Conservation (phyloP, 2,113 vertebrate genomes). For the Lagopus leucura region DNA sequence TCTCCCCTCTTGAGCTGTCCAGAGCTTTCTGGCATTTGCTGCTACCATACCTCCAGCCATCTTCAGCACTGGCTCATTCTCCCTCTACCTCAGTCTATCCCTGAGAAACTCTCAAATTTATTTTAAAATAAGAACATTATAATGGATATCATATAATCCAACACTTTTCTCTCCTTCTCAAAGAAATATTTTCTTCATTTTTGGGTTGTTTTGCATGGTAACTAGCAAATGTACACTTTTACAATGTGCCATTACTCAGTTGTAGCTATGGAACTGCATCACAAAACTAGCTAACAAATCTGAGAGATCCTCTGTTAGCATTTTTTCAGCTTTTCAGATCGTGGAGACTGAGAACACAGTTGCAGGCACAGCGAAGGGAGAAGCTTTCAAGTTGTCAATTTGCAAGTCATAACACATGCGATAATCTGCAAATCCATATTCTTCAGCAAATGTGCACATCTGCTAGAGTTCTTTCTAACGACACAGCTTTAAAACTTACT, state of each 20-base stretch:
- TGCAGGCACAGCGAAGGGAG: neutral
- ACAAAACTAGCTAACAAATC: neutral
- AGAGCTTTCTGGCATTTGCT: neutral
- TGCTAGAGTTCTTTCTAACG: neutral
- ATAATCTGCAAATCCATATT: conserved; percentile 10
- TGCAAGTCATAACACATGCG: conserved; percentile 1
- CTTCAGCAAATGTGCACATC: neutral
- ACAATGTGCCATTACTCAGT: neutral
- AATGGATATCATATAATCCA: neutral
- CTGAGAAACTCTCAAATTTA: neutral
- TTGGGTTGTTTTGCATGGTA: neutral
- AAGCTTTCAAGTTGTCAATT: neutral
- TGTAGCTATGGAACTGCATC: neutral
- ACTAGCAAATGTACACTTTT: neutral
- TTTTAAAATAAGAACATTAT: neutral
- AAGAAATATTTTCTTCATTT: neutral
- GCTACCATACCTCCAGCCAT: neutral
- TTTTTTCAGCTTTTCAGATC: neutral
- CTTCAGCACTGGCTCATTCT: fast-evolving
- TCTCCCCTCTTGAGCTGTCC: neutral
- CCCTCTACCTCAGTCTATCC: neutral
- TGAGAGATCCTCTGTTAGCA: neutral
- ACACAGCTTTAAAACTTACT: conserved; percentile 12
- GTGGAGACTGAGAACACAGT: neutral
- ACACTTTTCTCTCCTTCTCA: neutral